A percentile compares a stretch with the other conserved stretches of the same genome.
These are phyloP conservation scores for Psilopogon haemacephalus DNA, from an alignment of 2,113 vertebrate species.

Conservation along the genomic window DNA sequence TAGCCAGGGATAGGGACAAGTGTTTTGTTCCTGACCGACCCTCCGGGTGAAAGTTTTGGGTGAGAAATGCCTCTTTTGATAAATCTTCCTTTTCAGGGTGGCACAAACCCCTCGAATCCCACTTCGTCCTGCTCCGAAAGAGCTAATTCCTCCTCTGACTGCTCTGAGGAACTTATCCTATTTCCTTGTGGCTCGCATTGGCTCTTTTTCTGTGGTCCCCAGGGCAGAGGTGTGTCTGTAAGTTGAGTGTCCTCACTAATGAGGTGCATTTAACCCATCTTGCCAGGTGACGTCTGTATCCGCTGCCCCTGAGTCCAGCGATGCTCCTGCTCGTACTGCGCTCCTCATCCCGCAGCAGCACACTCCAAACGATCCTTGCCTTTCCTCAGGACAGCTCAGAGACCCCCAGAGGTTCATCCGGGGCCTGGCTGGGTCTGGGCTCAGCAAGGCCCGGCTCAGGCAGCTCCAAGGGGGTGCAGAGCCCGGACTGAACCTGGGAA, in stretches of 20 bases:
- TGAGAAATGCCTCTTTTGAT: neutral
- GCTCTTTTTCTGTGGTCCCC: neutral
- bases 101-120: neutral
- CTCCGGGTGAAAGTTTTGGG: neutral
- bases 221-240: neutral
- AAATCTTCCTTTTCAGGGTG: neutral
- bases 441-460: neutral
- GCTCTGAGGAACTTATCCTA: neutral
- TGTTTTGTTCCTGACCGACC: neutral
- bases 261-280: neutral
- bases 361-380: neutral
- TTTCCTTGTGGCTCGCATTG: accelerated
- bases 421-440: neutral
- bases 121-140: neutral
- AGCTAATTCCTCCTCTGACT: neutral
- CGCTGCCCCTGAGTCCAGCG: neutral
- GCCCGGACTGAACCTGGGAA: neutral
- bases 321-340: accelerated
- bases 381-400: neutral
- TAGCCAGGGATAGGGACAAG: neutral
- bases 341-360: neutral
- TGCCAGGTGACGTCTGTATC: accelerated
- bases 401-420: neutral
- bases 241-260: neutral
- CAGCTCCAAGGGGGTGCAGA: neutral